Conservation (phyloP, 2,113 vertebrate species). For the Chaetodon trifascialis region DNA sequence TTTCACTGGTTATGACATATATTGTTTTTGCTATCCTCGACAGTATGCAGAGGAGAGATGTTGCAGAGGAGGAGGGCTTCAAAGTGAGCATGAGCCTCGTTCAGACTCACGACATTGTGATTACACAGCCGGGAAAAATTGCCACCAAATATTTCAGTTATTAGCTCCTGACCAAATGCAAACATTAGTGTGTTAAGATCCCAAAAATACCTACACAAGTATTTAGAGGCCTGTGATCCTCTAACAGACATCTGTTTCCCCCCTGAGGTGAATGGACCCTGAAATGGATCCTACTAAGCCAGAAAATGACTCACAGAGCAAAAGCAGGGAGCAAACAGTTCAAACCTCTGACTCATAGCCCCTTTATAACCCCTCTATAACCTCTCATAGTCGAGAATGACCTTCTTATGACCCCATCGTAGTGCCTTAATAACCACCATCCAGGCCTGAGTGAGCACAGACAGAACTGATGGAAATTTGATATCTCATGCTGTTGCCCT, state of each 20-base stretch:
- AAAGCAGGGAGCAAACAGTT: conserved; percentile 58
- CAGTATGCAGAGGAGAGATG: background rate
- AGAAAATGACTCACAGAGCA: conserved; percentile 72
- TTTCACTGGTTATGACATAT: background rate
- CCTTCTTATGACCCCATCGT: conserved; percentile 64
- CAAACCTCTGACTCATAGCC: conserved; percentile 66
- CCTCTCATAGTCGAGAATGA: conserved; percentile 62
- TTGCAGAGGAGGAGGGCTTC: background rate
- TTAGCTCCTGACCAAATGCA: background rate
- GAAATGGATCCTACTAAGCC: conserved; percentile 74
- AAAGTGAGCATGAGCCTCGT: background rate
- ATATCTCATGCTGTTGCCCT: conserved; percentile 48
- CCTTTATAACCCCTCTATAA: conserved; percentile 59
- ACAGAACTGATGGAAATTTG: conserved; percentile 64
- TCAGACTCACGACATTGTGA: background rate
- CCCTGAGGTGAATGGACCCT: conserved; percentile 69
- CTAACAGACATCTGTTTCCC: conserved; percentile 73
- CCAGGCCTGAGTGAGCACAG: conserved; percentile 52
- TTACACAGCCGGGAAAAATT: background rate
- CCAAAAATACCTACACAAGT: conserved; percentile 48
- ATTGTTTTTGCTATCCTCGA: conserved; percentile 4
- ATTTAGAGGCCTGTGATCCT: conserved; percentile 54
- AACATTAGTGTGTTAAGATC: conserved; percentile 27
- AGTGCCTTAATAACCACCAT: conserved; percentile 60
- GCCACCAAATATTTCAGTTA: background rate